Base-by-base conservation (phyloP, 2,797 vertebrate species). In the Parambassis ranga region DNA sequence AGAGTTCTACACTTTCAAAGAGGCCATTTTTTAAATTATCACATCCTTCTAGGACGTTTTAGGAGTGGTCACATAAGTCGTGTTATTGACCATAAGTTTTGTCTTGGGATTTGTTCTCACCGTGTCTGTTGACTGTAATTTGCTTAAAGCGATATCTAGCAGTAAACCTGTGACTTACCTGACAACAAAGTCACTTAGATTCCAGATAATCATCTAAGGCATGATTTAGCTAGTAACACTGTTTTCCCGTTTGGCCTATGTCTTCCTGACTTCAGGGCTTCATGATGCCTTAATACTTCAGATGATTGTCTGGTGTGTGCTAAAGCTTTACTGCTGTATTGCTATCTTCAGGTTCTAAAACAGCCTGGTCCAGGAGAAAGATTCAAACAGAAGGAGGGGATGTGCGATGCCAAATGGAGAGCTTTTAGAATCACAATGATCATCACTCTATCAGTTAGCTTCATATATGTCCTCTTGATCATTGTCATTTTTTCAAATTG, bases 121-220 rank as follows among this genome's bases (percentile, higher is more conserved):
- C 64, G 3, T 30, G 14, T 39, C 11, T 81, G 4, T 20, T 79
- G 24, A 2, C 32, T 15, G 1, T 69, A 31, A 35, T 71, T 43
- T 79, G 75, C 35, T 24, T 65, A 20, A 65, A 79, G 13, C 33
- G 38, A 14, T 76, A 52, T 6, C 2, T 81, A 2, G 79, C 65
- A 3, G 60, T 82, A 68, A 60, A 24, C 60, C 77, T 16, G 16
- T 82, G 10, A 9, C 49, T 11, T 84, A 53, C 52, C 38, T 80
- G 20, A 65, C 10, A 41, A 32, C 58, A 1, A 87, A 77, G 49
- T 16, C 30, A n/a, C 22, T 77, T 3, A 65, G 30, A 37, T 73
- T 49, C 43, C 73, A 68, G 41, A 3, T 81, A 22, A 20, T 30
- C 1, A 24, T 55, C 3, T 44, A 20, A 36, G 64, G 30, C 2